phyloP scores from a whole-genome alignment of 2,888 invertebrate species.

The Scrobipalpa atriplicella region DNA sequence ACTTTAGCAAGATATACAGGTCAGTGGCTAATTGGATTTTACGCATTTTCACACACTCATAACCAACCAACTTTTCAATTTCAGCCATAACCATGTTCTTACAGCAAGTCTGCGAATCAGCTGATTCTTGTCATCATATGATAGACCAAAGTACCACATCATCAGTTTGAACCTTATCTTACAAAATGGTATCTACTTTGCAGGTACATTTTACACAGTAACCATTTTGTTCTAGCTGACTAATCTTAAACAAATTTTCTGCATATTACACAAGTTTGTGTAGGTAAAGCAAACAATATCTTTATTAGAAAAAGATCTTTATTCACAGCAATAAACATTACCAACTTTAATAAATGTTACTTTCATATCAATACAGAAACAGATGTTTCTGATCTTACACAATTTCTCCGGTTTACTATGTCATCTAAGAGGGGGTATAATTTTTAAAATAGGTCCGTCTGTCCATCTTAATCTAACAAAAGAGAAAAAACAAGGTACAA shows the following conservation, averaged over 20 bases:
- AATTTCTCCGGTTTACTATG: neutral
- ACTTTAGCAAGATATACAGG: constrained; percentile 97
- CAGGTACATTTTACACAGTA: neutral
- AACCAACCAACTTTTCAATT: neutral
- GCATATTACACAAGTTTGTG: neutral
- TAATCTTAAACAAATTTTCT: neutral
- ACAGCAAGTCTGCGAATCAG: neutral
- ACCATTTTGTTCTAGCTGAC: neutral
- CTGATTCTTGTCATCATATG: neutral
- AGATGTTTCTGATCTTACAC: neutral
- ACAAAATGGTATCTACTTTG: too few species aligned
- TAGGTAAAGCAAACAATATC: neutral
- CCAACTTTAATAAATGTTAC: neutral
- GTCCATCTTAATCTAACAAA: neutral
- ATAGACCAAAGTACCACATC: neutral
- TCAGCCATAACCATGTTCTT: neutral
- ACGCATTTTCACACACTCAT: neutral
- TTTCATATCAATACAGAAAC: neutral
- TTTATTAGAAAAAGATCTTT: neutral
- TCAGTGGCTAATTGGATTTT: constrained; percentile 72
- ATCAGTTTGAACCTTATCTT: neutral
- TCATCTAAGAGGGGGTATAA: constrained; percentile 1
- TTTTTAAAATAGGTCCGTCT: neutral
- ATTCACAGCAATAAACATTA: neutral
- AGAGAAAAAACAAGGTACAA: neutral